Base-by-base conservation (phyloP, 2,797 vertebrate species). In the Acanthurus tractus region DNA sequence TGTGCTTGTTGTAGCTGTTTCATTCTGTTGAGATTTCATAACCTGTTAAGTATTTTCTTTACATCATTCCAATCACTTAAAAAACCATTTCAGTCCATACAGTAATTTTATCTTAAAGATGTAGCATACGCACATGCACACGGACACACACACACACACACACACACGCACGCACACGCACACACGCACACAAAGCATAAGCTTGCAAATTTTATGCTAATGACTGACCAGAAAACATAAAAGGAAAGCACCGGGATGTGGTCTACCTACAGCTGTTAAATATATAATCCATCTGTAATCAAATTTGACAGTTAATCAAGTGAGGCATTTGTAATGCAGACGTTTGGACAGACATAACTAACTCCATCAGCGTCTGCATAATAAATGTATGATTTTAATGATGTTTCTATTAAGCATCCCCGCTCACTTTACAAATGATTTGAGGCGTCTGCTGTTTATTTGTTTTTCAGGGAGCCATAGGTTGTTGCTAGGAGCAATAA, bases 401-500 rank as follows among this genome's bases (percentile, higher is more conserved):
- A 93, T 95, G 92, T 95, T 96, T 95, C 95, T 92, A 96, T 96
- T 95, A 95, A 92, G 90, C 92, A 92, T 92, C 93, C 77, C 76
- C 83, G 89, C 93, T 95, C 94, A 92, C 85, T 94, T 89, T 95
- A 95, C 91, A 95, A 96, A 96, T 95, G 94, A 95, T 94, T 91
- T 86, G 77, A 94, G 87, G 84, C 90, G 93, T 94, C 92, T 92
- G 92, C 92, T 96, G 95, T 95, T 97, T 96, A 94, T 96, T 97
- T 97, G 92, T 91, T 86, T 90, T 88, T 71, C 91, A 84, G 70
- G 74, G 66, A 80, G 84, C 89, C 95, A 95, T 95, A 94, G 92
- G 95, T 96, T 96, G 94, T 95, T 94, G 94, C 95, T 95, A 88
- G 90, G 92, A 96, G 91, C 94, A 93, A 96, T 96, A 96, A 97